A percentile compares a stretch with the other conserved stretches of the same genome.
phyloP scores from a whole-genome alignment of 2,797 vertebrate species.

The Girardinus metallicus region DNA sequence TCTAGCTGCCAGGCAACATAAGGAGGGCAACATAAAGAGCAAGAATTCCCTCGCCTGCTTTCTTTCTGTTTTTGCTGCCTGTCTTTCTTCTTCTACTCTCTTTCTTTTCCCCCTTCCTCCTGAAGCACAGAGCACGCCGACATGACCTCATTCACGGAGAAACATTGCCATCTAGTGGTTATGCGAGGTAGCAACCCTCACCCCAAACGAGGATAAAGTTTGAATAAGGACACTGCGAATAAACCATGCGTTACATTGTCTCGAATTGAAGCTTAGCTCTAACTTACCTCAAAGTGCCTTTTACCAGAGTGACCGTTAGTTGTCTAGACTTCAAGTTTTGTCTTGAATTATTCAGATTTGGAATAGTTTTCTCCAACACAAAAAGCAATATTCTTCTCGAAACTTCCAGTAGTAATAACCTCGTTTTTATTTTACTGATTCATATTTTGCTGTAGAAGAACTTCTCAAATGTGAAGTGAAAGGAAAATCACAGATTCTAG shows the following conservation, averaged over 20 bases:
- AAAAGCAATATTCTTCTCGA: background rate
- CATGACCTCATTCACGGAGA: conserved; percentile 46
- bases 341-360: background rate
- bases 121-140: conserved; percentile 43
- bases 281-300: conserved; percentile 52
- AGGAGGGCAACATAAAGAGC: conserved; percentile 72
- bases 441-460: background rate
- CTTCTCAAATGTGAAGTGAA: background rate
- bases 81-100: conserved; percentile 38
- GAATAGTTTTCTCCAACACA: background rate
- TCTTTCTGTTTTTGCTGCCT: conserved; percentile 63
- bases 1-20: conserved; percentile 71
- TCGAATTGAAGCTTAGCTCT: conserved; percentile 71
- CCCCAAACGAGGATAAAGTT: conserved; percentile 5
- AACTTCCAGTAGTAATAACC: background rate
- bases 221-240: conserved; percentile 52
- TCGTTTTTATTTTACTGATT: too few species aligned
- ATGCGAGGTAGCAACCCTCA: background rate
- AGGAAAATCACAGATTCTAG: background rate
- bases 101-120: conserved; percentile 44
- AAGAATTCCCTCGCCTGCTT: conserved; percentile 54
- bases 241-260: conserved; percentile 74
- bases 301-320: conserved; percentile 57
- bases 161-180: conserved; percentile 81
- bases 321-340: conserved; percentile 32